Base-by-base conservation (phyloP, 2,113 vertebrate species). In the Entomyzon cyanotis region DNA sequence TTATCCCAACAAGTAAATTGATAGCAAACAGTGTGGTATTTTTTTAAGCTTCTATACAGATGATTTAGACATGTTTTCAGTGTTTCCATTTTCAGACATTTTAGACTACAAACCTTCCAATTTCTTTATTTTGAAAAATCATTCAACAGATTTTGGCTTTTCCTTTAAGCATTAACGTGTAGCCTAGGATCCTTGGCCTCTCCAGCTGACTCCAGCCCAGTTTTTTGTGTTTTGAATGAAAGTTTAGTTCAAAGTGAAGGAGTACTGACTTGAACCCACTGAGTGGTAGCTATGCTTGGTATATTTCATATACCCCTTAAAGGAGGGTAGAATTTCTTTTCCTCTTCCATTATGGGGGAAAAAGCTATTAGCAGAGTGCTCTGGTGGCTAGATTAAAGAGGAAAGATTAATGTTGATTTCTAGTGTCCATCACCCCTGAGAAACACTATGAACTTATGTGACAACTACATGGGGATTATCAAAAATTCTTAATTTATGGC, bases 351-450 rank as follows among this genome's bases (percentile, higher is more conserved):
- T 84, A 73, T 11, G 14, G 62, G 27, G 9, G 1, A 35, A 42
- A 84, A 96, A 84, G 7, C 35, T 91, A 80, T 78, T 74, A 92
- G 41, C 28, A 69, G 37, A 63, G 25, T 42, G 17, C 22, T 95
- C 49, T 92, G 60, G 71, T 83, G 53, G 91, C 35, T 93, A 78
- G 39, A 81, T 93, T 97, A 93, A 89, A 96, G 46, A 24, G 23
- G 28, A 53, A 94, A 97, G 65, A 80, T 84, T 96, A 91, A 94
- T 91, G 64, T 41, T 87, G 86, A 49, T 89, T 87, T 92, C 78
- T 90, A 9, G 10, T 74, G 79, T 42, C 35, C 62, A 71, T 95
- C 35, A 59, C 47, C 12, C 59, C 49, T 31, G 64, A 75, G 91
- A 95, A 90, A 95, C 39, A 44, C 22, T 82, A 41, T 84, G 90